A percentile compares a stretch with the other conserved stretches of the same genome.
Conservation (phyloP, 2,113 vertebrate species). For the Psilopsiagon aymara region DNA sequence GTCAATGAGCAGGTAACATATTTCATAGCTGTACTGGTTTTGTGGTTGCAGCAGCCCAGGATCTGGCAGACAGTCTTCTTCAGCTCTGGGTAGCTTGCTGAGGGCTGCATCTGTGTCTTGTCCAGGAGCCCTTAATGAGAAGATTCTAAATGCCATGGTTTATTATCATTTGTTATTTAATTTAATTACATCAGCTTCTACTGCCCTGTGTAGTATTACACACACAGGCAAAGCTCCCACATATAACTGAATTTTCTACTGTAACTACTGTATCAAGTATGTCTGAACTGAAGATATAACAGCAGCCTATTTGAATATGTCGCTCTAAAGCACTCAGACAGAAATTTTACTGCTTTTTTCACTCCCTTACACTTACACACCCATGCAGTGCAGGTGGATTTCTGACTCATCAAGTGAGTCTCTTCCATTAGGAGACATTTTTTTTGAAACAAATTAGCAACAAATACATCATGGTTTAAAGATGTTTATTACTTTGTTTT, state of each 20-base stretch:
- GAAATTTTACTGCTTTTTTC: conserved; percentile 68
- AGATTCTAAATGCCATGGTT: not conserved
- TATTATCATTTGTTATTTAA: not conserved
- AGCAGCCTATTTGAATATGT: conserved; percentile 33
- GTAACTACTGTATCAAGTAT: not conserved
- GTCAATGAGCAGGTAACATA: accelerated
- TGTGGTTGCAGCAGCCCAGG: accelerated
- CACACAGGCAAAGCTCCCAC: not conserved
- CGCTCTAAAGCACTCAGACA: not conserved
- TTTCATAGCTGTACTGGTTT: not conserved
- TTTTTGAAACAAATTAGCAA: conserved; percentile 57
- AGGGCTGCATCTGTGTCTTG: not conserved
- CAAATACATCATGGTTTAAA: conserved; percentile 18
- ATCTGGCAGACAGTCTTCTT: accelerated
- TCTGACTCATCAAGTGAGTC: not conserved
- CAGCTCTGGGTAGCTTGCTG: accelerated
- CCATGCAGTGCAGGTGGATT: not conserved
- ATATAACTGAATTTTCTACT: conserved; percentile 24
- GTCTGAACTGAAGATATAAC: not conserved
- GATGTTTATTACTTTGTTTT: conserved; percentile 57
- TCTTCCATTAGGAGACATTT: conserved; percentile 45
- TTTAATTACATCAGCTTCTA: not conserved
- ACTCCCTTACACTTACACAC: conserved; percentile 44
- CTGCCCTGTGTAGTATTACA: not conserved
- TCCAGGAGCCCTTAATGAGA: not conserved